These are phyloP conservation scores for Otocyon megalotis DNA, from an alignment of 2,113 vertebrate species.

Conservation along the genomic window DNA sequence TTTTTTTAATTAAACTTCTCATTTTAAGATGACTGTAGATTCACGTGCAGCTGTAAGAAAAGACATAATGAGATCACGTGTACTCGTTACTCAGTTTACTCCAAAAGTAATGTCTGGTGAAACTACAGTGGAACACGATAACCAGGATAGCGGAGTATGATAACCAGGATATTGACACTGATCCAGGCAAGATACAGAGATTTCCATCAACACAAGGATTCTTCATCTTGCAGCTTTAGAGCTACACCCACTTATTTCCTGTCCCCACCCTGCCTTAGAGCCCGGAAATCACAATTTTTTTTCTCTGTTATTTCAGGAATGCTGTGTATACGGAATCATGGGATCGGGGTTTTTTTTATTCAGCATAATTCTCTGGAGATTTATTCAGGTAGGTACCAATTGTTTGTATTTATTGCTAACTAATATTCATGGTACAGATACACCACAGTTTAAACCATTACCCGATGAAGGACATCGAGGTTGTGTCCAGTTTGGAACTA, in stretches of 20 bases:
- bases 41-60: not conserved
- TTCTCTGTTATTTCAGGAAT: not conserved
- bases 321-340: not conserved
- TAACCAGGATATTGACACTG: not conserved
- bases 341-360: not conserved
- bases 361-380: not conserved
- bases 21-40: conserved; percentile 40
- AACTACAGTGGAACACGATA: not conserved
- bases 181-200: not conserved
- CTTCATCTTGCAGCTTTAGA: not conserved
- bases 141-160: not conserved
- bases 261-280: not conserved
- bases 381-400: not conserved
- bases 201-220: not conserved
- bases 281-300: not conserved
- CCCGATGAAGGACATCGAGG: not conserved
- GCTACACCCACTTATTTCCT: not conserved
- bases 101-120: not conserved
- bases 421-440: not conserved
- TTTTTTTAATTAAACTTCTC: not conserved
- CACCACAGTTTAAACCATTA: not conserved
- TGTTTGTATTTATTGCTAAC: not conserved
- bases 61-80: not conserved
- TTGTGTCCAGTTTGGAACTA: not conserved
- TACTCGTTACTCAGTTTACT: not conserved